These are phyloP conservation scores for Diorhabda sublineata DNA, from an alignment of 1,140 invertebrate species.

Conservation along the genomic window DNA sequence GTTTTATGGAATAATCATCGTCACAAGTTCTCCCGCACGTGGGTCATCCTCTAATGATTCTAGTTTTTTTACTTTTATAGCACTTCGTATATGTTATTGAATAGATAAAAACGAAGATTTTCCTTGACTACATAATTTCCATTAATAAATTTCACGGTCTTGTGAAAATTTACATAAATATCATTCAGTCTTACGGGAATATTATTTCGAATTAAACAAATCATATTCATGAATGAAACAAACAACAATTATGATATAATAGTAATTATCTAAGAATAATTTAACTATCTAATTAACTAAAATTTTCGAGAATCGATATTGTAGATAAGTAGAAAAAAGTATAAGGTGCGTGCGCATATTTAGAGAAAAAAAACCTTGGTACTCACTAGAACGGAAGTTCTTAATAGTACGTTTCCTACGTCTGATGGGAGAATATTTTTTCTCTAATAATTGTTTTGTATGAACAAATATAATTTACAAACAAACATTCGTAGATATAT, in stretches of 20 bases:
- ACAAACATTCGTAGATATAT: background rate
- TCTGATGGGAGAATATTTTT: constrained; percentile 23
- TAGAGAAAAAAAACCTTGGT: constrained; percentile 22
- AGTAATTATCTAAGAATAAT: background rate
- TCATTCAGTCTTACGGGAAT: background rate
- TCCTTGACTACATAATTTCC: background rate
- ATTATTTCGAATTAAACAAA: background rate
- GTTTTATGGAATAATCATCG: no score
- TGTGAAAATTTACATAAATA: background rate
- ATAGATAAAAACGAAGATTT: background rate
- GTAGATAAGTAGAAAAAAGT: no score
- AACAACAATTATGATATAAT: constrained; percentile 1
- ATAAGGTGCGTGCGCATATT: constrained; percentile 24
- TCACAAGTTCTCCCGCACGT: no score
- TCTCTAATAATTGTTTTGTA: constrained; percentile 13
- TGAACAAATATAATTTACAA: background rate
- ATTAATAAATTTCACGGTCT: background rate
- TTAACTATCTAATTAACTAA: no score
- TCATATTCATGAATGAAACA: constrained; percentile 2
- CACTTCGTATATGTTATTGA: no score
- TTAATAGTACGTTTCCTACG: constrained; percentile 34
- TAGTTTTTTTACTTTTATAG: no score
- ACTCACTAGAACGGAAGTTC: constrained; percentile 30
- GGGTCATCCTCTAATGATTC: no score
- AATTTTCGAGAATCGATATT: no score